These are phyloP conservation scores for Bradypodion ventrale DNA, from an alignment of 2,797 vertebrate genomes.

Conservation along the genomic window DNA sequence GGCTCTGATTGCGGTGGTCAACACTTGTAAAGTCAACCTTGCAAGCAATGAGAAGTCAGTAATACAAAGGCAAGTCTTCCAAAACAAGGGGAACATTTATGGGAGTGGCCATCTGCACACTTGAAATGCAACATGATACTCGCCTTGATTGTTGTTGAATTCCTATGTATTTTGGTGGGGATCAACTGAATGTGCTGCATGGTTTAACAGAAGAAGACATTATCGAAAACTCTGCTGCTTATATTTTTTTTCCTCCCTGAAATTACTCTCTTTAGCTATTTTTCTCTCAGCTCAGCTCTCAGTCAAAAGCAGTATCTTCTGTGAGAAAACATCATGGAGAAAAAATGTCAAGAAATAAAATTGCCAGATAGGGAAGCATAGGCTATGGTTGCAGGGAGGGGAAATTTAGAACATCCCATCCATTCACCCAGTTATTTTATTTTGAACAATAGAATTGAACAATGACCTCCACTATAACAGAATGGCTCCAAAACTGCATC, in stretches of 20 bases:
- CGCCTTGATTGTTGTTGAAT: too few relatives aligned
- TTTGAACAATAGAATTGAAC: neutral
- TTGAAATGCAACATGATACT: too few relatives aligned
- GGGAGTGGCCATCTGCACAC: too few relatives aligned
- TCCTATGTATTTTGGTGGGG: too few relatives aligned
- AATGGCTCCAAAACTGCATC: neutral
- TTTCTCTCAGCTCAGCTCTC: neutral
- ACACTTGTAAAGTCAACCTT: neutral
- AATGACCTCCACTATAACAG: neutral
- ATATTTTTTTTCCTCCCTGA: neutral
- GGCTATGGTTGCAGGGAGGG: neutral
- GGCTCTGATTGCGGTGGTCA: too few relatives aligned
- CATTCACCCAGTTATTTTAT: neutral
- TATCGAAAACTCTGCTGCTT: neutral
- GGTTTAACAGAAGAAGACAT: neutral
- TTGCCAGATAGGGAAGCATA: neutral
- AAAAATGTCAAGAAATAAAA: neutral
- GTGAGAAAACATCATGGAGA: neutral
- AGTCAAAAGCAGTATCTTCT: neutral
- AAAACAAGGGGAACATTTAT: too few relatives aligned
- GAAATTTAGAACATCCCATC: too few relatives aligned
- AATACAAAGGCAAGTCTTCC: too few relatives aligned
- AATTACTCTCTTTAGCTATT: neutral
- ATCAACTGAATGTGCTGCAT: neutral
- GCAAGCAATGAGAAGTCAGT: too few relatives aligned